phyloP scores from a whole-genome alignment of 2,797 vertebrate genomes.

The Lacerta bilineata region DNA sequence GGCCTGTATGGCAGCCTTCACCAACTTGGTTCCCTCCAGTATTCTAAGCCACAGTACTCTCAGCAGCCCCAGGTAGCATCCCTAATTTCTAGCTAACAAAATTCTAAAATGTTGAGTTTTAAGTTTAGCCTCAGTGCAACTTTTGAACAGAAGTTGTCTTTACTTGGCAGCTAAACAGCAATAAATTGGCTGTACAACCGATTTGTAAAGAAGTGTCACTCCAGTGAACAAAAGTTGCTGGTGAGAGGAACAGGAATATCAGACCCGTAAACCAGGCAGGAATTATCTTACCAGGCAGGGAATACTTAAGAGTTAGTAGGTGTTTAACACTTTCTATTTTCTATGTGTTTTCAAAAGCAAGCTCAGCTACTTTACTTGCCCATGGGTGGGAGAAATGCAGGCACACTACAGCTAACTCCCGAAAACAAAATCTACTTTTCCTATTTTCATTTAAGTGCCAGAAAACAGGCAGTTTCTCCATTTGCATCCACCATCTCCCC shows the following conservation, averaged over 20 bases:
- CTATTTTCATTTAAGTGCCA: background rate
- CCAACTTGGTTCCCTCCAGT: too few relatives aligned
- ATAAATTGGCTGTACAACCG: background rate
- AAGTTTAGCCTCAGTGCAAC: background rate
- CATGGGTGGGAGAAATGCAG: background rate
- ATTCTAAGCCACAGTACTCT: too few relatives aligned
- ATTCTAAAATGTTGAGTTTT: background rate
- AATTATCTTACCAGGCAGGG: background rate
- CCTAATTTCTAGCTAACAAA: background rate
- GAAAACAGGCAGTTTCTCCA: background rate
- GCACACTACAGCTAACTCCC: background rate
- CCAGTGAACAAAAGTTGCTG: background rate
- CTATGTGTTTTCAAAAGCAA: background rate
- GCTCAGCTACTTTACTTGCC: background rate
- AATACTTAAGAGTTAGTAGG: background rate
- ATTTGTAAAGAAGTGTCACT: background rate
- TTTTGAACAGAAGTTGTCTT: slow-evolving; percentile 3
- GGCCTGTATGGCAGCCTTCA: background rate
- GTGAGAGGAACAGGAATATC: background rate
- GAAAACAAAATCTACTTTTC: slow-evolving; percentile 8
- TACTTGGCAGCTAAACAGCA: background rate
- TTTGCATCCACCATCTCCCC: background rate
- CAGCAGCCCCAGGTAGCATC: background rate
- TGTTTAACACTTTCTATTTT: background rate
- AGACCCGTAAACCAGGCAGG: background rate